phyloP scores from a whole-genome alignment of 2,888 invertebrate genomes.

The Ferdinandea cuprea region DNA sequence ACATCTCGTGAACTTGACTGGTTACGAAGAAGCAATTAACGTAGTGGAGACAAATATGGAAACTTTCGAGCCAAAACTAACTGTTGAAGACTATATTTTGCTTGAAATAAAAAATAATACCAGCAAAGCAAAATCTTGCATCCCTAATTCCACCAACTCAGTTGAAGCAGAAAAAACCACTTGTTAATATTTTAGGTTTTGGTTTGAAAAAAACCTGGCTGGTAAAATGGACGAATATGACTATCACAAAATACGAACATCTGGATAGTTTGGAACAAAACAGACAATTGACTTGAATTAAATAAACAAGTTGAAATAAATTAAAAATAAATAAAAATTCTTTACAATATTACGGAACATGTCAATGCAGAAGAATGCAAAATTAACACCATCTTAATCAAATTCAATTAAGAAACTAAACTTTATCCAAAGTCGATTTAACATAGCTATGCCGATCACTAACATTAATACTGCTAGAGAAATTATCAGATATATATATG shows the following conservation, averaged over 20 bases:
- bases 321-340: not conserved
- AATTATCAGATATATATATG: constrained; percentile 8
- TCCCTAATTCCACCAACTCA: not conserved
- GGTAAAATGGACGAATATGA: not conserved
- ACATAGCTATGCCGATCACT: not conserved
- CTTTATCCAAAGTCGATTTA: not conserved
- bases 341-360: not conserved
- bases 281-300: not conserved
- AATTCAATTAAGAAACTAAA: not conserved
- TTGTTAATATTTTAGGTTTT: not conserved
- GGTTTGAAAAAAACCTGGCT: not conserved
- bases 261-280: not conserved
- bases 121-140: not conserved
- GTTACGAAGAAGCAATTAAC: not conserved
- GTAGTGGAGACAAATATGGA: constrained; percentile 1
- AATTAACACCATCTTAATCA: not conserved
- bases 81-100: not conserved
- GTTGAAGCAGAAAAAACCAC: not conserved
- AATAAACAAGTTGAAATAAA: not conserved
- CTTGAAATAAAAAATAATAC: constrained; percentile 3
- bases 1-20: not conserved
- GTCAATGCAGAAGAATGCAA: not conserved
- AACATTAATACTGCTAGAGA: not conserved
- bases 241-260: not conserved
- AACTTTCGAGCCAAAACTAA: not conserved